Conservation (phyloP, 2,797 vertebrate species). For the Ctenochaetus hawaiiensis region DNA sequence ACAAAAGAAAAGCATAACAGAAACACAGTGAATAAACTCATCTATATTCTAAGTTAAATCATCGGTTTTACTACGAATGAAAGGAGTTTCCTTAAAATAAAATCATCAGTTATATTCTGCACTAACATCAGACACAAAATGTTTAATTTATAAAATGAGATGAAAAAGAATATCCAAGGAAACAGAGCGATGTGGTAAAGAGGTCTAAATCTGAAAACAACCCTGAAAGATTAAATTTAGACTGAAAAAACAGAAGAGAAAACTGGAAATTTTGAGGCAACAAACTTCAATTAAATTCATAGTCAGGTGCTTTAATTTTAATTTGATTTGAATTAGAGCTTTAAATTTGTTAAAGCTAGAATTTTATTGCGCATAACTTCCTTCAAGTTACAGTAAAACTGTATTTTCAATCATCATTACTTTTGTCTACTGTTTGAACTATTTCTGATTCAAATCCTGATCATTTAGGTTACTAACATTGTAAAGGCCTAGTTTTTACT, state of each 20-base stretch:
- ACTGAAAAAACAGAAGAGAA: background rate
- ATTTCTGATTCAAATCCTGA: too few species aligned
- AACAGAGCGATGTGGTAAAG: background rate
- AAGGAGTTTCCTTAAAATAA: background rate
- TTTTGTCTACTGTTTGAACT: too few species aligned
- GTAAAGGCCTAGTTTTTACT: too few species aligned
- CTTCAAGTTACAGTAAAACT: too few species aligned
- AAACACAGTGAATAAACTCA: slow-evolving; percentile 5
- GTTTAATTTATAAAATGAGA: background rate
- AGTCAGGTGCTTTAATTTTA: background rate
- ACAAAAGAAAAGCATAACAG: background rate
- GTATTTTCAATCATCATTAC: too few species aligned
- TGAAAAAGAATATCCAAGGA: too few species aligned
- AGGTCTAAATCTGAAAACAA: background rate
- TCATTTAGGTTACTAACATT: too few species aligned
- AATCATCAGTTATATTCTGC: too few species aligned
- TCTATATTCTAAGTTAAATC: slow-evolving; percentile 33
- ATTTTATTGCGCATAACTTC: too few species aligned
- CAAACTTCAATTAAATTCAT: background rate
- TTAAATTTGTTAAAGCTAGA: too few species aligned
- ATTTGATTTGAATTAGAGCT: background rate
- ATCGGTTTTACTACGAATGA: slow-evolving; percentile 53
- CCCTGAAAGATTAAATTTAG: background rate
- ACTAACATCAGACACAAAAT: too few species aligned
- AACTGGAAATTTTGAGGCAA: background rate